These are phyloP conservation scores for Piscicola geometra DNA, from an alignment of 2,888 invertebrate species.

Conservation along the genomic window DNA sequence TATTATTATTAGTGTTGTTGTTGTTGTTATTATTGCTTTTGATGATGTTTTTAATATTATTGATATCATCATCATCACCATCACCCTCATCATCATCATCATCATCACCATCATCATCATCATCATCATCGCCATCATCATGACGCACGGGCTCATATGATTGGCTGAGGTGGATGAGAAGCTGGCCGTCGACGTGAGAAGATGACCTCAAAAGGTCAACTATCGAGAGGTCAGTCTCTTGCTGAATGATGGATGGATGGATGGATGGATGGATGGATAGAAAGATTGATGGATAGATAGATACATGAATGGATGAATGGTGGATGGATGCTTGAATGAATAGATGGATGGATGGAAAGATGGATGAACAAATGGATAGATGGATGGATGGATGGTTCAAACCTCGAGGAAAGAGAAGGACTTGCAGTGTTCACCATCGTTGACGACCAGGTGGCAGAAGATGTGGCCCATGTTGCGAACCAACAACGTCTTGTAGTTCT, in stretches of 20 bases:
- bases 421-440: conserved; percentile 47
- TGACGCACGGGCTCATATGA: conserved; percentile 50
- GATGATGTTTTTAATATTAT: background rate
- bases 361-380: too few species aligned
- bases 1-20: background rate
- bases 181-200: conserved; percentile 53
- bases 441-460: conserved; percentile 54
- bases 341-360: too few species aligned
- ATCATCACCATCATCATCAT: background rate
- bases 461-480: conserved; percentile 53
- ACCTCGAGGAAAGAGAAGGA: conserved; percentile 53
- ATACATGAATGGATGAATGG: too few species aligned
- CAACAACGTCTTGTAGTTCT: conserved; percentile 51
- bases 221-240: conserved; percentile 51
- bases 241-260: conserved; percentile 44
- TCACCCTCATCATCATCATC: background rate
- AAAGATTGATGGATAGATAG: too few species aligned
- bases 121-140: background rate
- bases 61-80: background rate
- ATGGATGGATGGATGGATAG: too few species aligned
- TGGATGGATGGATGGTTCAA: too few species aligned
- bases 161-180: conserved; percentile 53
- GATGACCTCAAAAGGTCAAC: conserved; percentile 50
- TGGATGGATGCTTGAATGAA: too few species aligned
- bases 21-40: background rate